A percentile compares a stretch with the other conserved stretches of the same genome.
Evolutionary conservation across 2,113 vertebrate genomes (phyloP).

Genomic region (Corvus moneduloides): DNA sequence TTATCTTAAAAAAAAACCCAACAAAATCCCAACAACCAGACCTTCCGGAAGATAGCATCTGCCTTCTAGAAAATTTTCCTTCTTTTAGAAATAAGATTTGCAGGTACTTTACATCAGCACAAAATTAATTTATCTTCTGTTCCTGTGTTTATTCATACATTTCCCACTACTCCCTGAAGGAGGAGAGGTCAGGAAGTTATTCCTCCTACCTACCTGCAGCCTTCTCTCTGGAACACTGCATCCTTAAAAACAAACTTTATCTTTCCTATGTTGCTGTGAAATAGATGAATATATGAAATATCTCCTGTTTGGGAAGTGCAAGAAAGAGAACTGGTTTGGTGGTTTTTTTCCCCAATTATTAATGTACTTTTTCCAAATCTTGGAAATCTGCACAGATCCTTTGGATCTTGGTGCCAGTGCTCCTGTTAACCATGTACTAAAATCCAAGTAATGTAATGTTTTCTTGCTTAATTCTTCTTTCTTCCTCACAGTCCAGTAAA

Average conservation of each 20-base stretch:
- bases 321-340: not conserved
- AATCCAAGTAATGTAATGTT: not conserved
- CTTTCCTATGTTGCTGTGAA: not conserved
- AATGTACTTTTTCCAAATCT: not conserved
- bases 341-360: fast-evolving
- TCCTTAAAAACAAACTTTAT: not conserved
- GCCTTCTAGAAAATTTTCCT: not conserved
- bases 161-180: not conserved
- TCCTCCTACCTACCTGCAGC: not conserved
- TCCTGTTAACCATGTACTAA: not conserved
- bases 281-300: not conserved
- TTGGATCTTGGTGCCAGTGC: not conserved
- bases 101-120: not conserved
- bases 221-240: not conserved
- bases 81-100: not conserved
- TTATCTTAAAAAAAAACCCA: not conserved
- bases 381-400: not conserved
- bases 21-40: not conserved
- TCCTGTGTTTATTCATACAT: not conserved
- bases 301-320: not conserved
- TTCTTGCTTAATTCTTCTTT: not conserved
- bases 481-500: not conserved
- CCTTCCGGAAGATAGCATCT: not conserved
- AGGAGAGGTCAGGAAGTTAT: not conserved
- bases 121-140: not conserved